Conservation (phyloP, 2,797 vertebrate species). For the Anisognathus igniventris region DNA sequence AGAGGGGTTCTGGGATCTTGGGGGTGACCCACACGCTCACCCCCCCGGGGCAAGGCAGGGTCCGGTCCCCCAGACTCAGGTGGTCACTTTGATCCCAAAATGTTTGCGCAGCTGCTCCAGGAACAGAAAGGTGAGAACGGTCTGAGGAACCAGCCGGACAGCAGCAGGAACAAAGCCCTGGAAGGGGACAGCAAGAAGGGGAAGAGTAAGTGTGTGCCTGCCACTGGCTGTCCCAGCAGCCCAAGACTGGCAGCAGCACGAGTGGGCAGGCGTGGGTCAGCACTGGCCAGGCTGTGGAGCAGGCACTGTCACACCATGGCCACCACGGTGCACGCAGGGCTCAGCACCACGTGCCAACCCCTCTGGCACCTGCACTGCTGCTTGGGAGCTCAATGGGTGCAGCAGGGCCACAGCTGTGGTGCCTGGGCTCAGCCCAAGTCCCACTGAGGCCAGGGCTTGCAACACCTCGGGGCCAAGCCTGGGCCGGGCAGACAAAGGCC, state of each 20-base stretch:
- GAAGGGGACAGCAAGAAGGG: not conserved
- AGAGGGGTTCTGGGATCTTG: not conserved
- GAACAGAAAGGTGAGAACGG: constrained; percentile 92
- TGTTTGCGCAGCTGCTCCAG: constrained; percentile 91
- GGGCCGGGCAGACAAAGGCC: fast-evolving
- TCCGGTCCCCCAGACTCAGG: constrained; percentile 65
- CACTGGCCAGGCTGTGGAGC: not conserved
- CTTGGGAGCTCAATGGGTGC: not conserved
- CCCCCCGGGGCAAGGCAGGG: not conserved
- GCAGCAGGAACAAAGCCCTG: constrained; percentile 94
- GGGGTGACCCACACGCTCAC: not conserved
- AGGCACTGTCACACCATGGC: not conserved
- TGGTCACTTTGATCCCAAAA: constrained; percentile 85
- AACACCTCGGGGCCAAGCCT: fast-evolving
- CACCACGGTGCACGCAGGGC: not conserved
- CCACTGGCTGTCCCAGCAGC: not conserved
- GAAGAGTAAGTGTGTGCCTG: not conserved
- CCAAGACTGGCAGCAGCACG: not conserved
- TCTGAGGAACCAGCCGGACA: constrained; percentile 91
- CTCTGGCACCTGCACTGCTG: not conserved
- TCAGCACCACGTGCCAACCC: not conserved
- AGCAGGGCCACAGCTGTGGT: not conserved
- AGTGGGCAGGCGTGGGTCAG: not conserved
- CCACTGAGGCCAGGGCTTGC: not conserved
- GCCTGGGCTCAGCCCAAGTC: not conserved